These are phyloP conservation scores for Andrena trimmerana DNA, from an alignment of 2,888 invertebrate genomes.

Conservation along the genomic window DNA sequence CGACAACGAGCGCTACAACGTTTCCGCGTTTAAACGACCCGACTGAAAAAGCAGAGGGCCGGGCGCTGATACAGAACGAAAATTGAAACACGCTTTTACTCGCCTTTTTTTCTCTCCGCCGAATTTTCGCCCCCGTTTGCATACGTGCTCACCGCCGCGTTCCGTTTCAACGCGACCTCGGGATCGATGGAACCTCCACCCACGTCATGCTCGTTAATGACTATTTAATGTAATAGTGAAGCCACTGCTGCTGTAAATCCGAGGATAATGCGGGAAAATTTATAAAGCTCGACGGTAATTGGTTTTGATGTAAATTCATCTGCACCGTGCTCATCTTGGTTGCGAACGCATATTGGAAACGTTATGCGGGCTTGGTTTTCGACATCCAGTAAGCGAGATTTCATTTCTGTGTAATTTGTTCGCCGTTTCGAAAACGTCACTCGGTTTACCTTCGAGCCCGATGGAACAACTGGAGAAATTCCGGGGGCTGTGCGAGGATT, in stretches of 20 bases:
- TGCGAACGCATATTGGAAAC: not conserved
- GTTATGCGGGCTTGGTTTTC: too few species aligned
- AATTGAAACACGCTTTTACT: constrained; percentile 7
- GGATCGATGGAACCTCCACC: constrained; percentile 23
- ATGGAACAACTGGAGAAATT: not conserved
- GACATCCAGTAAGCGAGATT: too few species aligned
- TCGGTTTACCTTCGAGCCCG: not conserved
- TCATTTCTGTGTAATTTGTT: not conserved
- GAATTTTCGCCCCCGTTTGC: constrained; percentile 4
- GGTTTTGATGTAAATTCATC: constrained; percentile 1
- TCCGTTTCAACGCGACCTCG: not conserved
- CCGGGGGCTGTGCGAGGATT: not conserved
- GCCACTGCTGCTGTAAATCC: constrained; percentile 17
- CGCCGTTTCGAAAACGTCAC: not conserved
- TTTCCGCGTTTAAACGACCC: not conserved
- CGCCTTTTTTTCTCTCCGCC: not conserved
- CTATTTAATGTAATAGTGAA: constrained; percentile 17
- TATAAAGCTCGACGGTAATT: not conserved
- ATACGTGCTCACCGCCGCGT: not conserved
- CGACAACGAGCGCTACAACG: not conserved
- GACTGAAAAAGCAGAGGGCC: not conserved
- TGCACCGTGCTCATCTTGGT: not conserved
- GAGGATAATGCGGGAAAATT: not conserved
- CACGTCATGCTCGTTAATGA: constrained; percentile 16
- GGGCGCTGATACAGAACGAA: not conserved